phyloP scores from a whole-genome alignment of 1,140 invertebrate genomes.

The Drosophila sproati region DNA sequence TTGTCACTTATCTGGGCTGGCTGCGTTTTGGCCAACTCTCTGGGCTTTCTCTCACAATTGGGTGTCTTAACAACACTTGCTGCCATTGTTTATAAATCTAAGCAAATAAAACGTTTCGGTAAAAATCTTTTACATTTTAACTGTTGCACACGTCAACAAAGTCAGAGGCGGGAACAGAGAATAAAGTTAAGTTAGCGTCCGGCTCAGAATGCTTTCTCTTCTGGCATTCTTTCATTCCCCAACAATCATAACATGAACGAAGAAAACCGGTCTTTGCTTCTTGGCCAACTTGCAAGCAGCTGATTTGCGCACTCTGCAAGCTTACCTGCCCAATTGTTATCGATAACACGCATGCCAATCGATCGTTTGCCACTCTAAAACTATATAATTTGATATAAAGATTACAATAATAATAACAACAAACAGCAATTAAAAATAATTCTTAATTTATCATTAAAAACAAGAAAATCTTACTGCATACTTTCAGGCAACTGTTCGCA shows the following conservation, averaged over 20 bases:
- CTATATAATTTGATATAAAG: neutral
- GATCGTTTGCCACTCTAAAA: neutral
- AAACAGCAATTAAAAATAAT: neutral
- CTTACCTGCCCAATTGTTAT: constrained; percentile 16
- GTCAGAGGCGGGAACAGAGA: constrained; percentile 6
- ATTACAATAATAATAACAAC: no score
- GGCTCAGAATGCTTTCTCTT: constrained; percentile 73
- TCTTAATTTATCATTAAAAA: no score
- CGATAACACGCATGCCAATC: constrained; percentile 36
- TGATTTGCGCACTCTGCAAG: constrained; percentile 17
- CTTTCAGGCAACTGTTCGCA: neutral
- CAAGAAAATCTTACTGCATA: neutral
- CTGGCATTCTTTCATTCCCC: constrained; percentile 54
- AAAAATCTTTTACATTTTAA: constrained; percentile 25
- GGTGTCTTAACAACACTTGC: constrained; percentile 64
- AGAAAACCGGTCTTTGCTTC: constrained; percentile 66
- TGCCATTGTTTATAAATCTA: constrained; percentile 46
- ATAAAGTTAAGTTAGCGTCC: neutral
- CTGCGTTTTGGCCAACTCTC: constrained; percentile 23
- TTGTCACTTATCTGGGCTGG: constrained; percentile 10
- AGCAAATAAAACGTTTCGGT: neutral
- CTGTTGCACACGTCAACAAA: constrained; percentile 69
- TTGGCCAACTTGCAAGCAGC: constrained; percentile 38
- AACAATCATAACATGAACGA: constrained; percentile 39
- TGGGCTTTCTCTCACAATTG: constrained; percentile 45